Conservation (phyloP, 2,888 invertebrate species). For the Pycnomerus fuliginosus region DNA sequence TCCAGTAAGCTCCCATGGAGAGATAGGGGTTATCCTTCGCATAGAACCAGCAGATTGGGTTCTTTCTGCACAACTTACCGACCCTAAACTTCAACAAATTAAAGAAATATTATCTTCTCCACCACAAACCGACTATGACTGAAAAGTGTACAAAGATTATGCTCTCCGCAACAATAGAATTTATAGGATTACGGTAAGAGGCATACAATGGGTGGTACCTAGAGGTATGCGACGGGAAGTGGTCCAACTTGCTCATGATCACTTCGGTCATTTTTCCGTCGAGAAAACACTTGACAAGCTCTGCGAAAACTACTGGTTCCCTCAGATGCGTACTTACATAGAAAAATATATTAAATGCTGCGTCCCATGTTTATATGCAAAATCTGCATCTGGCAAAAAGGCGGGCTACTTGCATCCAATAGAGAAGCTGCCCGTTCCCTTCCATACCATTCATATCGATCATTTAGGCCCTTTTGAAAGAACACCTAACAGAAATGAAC, state of each 20-base stretch:
- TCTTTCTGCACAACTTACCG: slow-evolving; percentile 29
- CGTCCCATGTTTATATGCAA: slow-evolving; percentile 45
- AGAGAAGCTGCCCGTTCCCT: slow-evolving; percentile 44
- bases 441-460: slow-evolving; percentile 50
- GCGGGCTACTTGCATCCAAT: slow-evolving; percentile 48
- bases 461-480: slow-evolving; percentile 49
- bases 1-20: slow-evolving; percentile 22
- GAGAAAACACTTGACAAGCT: slow-evolving; percentile 41
- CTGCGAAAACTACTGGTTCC: slow-evolving; percentile 47
- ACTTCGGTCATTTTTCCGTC: slow-evolving; percentile 44
- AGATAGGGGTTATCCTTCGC: slow-evolving; percentile 1
- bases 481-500: slow-evolving; percentile 36
- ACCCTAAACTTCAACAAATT: slow-evolving; percentile 25
- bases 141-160: slow-evolving; percentile 12
- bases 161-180: slow-evolving; percentile 5
- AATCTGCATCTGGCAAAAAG: slow-evolving; percentile 31
- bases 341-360: slow-evolving; percentile 47
- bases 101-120: slow-evolving; percentile 18
- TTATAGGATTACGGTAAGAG: slow-evolving; percentile 23
- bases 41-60: slow-evolving; percentile 32
- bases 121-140: slow-evolving; percentile 21
- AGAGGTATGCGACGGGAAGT: slow-evolving; percentile 35
- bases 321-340: slow-evolving; percentile 43
- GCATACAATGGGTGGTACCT: slow-evolving; percentile 40
- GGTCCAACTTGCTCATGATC: slow-evolving; percentile 42